Evolutionary conservation across 2,113 vertebrate genomes (phyloP).

Genomic region (Hippocampus barbouri): DNA sequence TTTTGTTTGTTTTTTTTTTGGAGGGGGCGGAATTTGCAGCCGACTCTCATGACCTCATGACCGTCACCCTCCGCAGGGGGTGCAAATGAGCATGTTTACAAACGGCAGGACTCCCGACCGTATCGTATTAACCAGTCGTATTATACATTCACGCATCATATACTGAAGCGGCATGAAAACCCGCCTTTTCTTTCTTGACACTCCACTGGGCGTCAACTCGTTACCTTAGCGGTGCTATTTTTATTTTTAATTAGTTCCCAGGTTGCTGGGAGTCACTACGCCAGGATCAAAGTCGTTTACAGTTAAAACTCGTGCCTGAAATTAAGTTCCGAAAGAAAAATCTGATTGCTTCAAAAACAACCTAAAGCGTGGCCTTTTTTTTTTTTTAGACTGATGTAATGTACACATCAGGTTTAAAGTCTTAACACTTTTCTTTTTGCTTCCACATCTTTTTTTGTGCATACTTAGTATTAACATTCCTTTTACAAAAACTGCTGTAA

Average conservation of each 20-base stretch:
- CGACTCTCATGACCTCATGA: neutral
- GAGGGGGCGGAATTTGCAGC: slow-evolving; percentile 11
- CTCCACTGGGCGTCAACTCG: neutral
- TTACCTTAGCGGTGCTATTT: neutral
- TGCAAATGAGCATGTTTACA: slow-evolving; percentile 36
- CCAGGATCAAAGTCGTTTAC: neutral
- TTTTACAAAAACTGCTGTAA: neutral
- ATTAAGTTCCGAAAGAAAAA: neutral
- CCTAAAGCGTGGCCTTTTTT: neutral
- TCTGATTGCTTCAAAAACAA: neutral
- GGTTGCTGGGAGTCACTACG: neutral
- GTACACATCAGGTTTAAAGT: neutral
- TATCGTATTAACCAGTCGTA: neutral
- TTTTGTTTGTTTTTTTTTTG: neutral
- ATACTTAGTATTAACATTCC: neutral
- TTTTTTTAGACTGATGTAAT: neutral
- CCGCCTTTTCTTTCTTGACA: neutral
- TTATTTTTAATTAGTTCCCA: neutral
- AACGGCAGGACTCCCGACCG: slow-evolving; percentile 12
- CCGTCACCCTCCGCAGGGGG: neutral
- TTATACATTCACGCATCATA: neutral
- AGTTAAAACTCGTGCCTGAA: slow-evolving; percentile 1
- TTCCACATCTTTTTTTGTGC: neutral
- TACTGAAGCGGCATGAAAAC: neutral
- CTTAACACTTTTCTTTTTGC: neutral